Base-by-base conservation (phyloP, 2,888 invertebrate genomes). In the Amblyjoppa fuscipennis region DNA sequence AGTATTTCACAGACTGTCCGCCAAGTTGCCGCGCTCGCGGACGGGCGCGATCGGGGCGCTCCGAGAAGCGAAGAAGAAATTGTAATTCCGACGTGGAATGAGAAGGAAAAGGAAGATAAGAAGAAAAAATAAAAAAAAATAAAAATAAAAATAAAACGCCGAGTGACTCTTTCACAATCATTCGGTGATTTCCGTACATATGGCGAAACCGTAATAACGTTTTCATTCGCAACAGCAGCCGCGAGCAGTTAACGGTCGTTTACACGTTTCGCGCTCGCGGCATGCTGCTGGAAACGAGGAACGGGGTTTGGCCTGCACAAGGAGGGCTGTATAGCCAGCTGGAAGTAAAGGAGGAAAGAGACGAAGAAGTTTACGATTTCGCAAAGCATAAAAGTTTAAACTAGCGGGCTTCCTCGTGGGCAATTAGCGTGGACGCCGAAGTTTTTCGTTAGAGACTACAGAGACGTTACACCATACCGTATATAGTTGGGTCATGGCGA, bases 301-400 rank as follows among this genome's bases (percentile, higher is more conserved):
- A 20, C 31, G 61, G n/a, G 61, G 25, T 25, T 41, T 41, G 6
- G 13, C 45, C 16, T 3, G 45, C 13, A 16, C 45, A 16, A 16
- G 51, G 34, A 16, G 45, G 64, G 49, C 34, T 6, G 31, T n/a
- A 28, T 34, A 31, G 75, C 49, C 31, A 49, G 31, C 64, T 34
- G 64, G 64, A 34, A 64, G 64, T 7, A 64, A 34, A 34, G 31
- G 34, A 64, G 34, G 64, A 64, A 56, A 34, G 74, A 61, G 61
- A 49, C 31, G 75, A 66, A 76, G 75, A 76, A 76, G 66, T 76
- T 76, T 76, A 76, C 75, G 75, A 76, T 76, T 76, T 76, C 31
- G 49, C 64, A 13, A 64, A 49, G 34, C 51, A 66, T 76, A 76
- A 76, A 76, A 76, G 75, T 76, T 66, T 76, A 51, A 66, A 76